phyloP scores from a whole-genome alignment of 2,113 vertebrate genomes.

The Nanorana parkeri region DNA sequence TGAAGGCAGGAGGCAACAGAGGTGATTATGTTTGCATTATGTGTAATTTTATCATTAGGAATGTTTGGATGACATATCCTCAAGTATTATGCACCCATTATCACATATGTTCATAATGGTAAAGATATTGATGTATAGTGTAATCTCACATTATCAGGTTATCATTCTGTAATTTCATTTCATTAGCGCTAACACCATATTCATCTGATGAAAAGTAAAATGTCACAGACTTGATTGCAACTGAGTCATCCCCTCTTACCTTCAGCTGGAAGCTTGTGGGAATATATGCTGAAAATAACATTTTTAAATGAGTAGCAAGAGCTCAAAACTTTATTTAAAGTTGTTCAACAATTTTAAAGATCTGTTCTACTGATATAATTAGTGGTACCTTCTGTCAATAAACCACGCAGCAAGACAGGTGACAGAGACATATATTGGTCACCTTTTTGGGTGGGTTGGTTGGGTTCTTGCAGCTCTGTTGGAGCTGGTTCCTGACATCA shows the following conservation, averaged over 20 bases:
- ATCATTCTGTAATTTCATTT: conserved; percentile 16
- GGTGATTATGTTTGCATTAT: neutral
- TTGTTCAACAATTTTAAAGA: too few species aligned
- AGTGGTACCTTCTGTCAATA: too few species aligned
- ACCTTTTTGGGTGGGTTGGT: too few species aligned
- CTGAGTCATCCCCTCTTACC: conserved; percentile 9
- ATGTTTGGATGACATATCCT: neutral
- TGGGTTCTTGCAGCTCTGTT: too few species aligned
- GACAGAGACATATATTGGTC: too few species aligned
- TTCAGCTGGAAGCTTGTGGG: neutral
- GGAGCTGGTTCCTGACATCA: too few species aligned
- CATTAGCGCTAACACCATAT: neutral
- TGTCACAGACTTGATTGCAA: conserved; percentile 17
- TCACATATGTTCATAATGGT: conserved; percentile 9
- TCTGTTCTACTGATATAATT: too few species aligned
- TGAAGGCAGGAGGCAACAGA: neutral
- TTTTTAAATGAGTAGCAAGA: neutral
- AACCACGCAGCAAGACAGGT: too few species aligned
- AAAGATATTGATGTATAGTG: conserved; percentile 2
- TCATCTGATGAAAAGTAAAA: conserved; percentile 1
- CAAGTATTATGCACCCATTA: neutral
- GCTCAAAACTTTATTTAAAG: neutral
- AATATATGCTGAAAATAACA: neutral
- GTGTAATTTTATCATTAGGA: conserved; percentile 21
- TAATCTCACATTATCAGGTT: neutral